A percentile compares a stretch with the other conserved stretches of the same genome.
These are phyloP conservation scores for Cantharis rufa DNA, from an alignment of 2,888 invertebrate species.

Conservation along the genomic window DNA sequence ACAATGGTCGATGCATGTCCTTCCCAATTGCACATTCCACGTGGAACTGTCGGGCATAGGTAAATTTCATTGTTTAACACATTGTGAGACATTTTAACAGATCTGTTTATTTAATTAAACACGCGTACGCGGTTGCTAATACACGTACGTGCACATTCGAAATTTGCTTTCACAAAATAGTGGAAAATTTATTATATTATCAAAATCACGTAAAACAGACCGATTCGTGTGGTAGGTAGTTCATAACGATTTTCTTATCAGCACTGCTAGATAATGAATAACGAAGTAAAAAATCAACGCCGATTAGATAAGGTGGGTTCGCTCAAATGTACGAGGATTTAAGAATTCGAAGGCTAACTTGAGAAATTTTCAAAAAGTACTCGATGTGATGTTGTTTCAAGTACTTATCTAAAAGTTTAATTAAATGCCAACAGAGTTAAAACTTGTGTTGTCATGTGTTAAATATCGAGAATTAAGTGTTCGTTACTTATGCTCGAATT, in stretches of 20 bases:
- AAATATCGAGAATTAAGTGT: not conserved
- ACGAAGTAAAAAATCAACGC: not conserved
- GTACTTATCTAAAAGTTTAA: not conserved
- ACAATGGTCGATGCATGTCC: slow-evolving; percentile 23
- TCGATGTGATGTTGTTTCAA: not conserved
- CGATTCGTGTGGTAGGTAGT: not conserved
- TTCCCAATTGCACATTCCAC: slow-evolving; percentile 26
- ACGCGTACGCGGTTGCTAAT: not conserved
- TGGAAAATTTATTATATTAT: not conserved
- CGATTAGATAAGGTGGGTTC: not conserved
- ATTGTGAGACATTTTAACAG: not conserved
- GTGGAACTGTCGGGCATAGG: slow-evolving; percentile 25
- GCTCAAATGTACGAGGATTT: not conserved
- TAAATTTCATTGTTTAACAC: slow-evolving; percentile 12
- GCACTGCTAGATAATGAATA: not conserved
- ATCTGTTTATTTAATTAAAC: not conserved
- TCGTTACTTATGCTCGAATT: not conserved
- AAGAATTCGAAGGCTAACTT: not conserved
- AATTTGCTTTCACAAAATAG: not conserved
- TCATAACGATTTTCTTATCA: not conserved
- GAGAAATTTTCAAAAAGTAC: not conserved
- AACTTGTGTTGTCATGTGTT: not conserved
- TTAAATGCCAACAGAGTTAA: not conserved
- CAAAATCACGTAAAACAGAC: not conserved
- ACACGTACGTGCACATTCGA: not conserved